phyloP scores from a whole-genome alignment of 2,113 vertebrate species.

The Petrocephalus zakoni region DNA sequence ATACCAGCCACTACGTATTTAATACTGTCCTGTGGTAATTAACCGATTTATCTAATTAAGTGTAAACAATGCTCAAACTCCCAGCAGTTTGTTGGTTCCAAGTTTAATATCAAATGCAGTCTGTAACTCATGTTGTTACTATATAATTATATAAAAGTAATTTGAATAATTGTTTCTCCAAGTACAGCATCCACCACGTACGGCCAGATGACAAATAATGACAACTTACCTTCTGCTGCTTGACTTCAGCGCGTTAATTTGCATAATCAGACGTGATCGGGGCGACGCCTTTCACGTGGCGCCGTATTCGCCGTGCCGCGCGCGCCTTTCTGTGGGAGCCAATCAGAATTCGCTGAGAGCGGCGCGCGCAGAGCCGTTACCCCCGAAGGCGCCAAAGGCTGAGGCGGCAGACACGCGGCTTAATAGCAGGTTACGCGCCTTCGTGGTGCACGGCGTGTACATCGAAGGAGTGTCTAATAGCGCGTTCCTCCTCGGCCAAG shows the following conservation, averaged over 20 bases:
- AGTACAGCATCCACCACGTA: background rate
- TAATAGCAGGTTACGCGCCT: background rate
- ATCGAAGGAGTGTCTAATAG: background rate
- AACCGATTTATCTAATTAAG: constrained; percentile 3
- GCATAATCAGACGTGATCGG: constrained; percentile 19
- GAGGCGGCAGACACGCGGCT: background rate
- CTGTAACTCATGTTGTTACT: background rate
- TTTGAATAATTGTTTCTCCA: constrained; percentile 14
- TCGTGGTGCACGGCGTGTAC: background rate
- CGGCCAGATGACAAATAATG: constrained; percentile 5
- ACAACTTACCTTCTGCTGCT: constrained; percentile 21
- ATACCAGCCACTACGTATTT: background rate
- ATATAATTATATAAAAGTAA: constrained; percentile 9
- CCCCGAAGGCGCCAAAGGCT: too few relatives aligned
- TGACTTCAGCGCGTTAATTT: constrained; percentile 13
- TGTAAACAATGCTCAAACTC: background rate
- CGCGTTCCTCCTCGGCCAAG: background rate
- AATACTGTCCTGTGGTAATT: background rate
- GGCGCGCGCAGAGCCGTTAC: background rate
- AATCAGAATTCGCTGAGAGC: background rate
- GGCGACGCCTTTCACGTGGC: constrained; percentile 1
- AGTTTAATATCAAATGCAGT: background rate
- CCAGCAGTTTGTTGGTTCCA: constrained; percentile 4
- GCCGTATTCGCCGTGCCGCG: background rate
- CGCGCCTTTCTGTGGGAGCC: background rate